These are phyloP conservation scores for Halcyon badia DNA, from an alignment of 2,797 vertebrate genomes.

Conservation along the genomic window DNA sequence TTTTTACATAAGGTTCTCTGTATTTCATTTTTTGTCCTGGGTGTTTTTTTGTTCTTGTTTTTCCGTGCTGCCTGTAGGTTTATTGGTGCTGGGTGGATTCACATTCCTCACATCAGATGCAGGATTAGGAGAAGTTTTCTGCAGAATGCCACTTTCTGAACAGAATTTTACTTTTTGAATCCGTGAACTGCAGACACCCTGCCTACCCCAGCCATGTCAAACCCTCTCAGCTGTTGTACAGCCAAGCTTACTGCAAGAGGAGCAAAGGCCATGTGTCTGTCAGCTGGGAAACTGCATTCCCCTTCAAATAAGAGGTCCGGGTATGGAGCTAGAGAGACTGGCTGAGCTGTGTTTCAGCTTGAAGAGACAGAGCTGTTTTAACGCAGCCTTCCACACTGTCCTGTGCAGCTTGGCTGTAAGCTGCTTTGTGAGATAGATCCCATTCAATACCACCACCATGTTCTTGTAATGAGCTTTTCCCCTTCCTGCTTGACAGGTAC, in stretches of 20 bases:
- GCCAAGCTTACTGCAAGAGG: not conserved
- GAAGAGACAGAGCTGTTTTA: not conserved
- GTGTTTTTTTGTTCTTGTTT: too few species aligned
- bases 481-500: not conserved
- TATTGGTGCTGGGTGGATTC: not conserved
- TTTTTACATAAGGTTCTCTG: not conserved
- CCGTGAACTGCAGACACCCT: not conserved
- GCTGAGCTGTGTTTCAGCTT: not conserved
- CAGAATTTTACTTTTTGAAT: not conserved
- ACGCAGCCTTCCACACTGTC: not conserved
- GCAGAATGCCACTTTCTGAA: not conserved
- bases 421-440: not conserved
- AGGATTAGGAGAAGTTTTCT: not conserved
- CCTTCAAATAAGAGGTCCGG: not conserved
- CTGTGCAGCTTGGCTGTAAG: not conserved
- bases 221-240: not conserved
- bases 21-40: not conserved
- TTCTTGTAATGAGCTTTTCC: not conserved
- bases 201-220: not conserved
- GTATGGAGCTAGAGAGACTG: not conserved
- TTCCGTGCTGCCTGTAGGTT: not conserved
- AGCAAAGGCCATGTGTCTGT: not conserved
- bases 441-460: not conserved
- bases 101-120: not conserved
- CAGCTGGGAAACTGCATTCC: not conserved